Percentiles rank a stretch among this genome's conserved stretches.
phyloP scores from a whole-genome alignment of 2,797 vertebrate species.

The Rhynchotus rufescens region DNA sequence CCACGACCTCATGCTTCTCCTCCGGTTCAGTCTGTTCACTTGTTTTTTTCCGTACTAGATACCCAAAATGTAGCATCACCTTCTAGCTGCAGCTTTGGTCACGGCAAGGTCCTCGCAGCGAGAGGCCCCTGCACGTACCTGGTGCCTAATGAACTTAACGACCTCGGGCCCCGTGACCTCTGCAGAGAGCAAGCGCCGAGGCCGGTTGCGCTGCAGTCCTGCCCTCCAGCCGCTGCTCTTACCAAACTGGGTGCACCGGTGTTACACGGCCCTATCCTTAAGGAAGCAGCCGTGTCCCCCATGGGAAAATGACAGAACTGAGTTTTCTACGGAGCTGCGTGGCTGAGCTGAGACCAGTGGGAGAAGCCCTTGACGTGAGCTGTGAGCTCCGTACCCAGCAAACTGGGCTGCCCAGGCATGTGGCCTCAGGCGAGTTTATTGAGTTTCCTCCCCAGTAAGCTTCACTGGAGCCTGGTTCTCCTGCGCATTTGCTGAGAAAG shows the following conservation, averaged over 20 bases:
- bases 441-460: neutral
- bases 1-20: neutral
- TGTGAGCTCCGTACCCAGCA: too few species aligned
- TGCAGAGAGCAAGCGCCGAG: neutral
- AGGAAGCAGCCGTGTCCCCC: neutral
- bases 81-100: neutral
- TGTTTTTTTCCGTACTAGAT: neutral
- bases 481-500: accelerated
- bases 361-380: neutral
- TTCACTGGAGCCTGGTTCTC: neutral
- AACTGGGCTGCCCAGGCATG: neutral
- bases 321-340: neutral
- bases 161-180: neutral
- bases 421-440: neutral
- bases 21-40: neutral
- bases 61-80: too few species aligned
- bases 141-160: neutral
- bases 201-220: accelerated
- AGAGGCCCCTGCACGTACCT: neutral
- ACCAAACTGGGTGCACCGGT: accelerated
- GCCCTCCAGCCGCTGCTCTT: accelerated
- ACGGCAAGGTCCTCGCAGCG: neutral
- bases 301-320: neutral
- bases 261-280: accelerated
- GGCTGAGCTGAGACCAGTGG: neutral